Conservation (phyloP, 2,888 invertebrate genomes). For the Cordilura impudica region DNA sequence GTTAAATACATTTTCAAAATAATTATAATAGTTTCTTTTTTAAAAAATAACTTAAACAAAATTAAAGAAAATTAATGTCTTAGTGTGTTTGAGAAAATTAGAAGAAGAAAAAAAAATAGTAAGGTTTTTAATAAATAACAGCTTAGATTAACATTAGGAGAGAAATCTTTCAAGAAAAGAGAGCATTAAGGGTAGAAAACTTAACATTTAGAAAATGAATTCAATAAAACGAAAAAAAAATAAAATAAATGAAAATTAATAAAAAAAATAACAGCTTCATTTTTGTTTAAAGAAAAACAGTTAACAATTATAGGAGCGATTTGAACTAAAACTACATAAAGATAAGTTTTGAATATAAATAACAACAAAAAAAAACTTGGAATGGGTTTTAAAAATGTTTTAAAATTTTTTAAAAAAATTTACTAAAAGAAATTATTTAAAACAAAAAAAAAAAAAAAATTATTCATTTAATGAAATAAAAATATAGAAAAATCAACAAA, state of each 20-base stretch:
- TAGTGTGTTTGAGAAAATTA: neutral
- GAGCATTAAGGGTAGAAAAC: neutral
- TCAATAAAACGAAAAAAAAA: slow-evolving; percentile 7
- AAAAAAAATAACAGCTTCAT: slow-evolving; percentile 36
- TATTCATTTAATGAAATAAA: slow-evolving; percentile 55
- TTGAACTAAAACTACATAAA: slow-evolving; percentile 47
- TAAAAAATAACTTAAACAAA: slow-evolving; percentile 33
- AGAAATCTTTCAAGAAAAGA: slow-evolving; percentile 1
- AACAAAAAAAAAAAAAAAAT: slow-evolving; percentile 38
- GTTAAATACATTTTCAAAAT: slow-evolving; percentile 42
- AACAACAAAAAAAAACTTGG: slow-evolving; percentile 25
- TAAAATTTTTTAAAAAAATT: slow-evolving; percentile 44
- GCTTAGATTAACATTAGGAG: slow-evolving; percentile 46
- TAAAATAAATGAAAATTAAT: neutral
- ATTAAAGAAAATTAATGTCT: slow-evolving; percentile 33
- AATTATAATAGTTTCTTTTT: slow-evolving; percentile 28
- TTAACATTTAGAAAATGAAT: slow-evolving; percentile 10
- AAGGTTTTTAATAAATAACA: slow-evolving; percentile 58
- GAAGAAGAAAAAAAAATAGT: neutral
- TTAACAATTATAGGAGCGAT: slow-evolving; percentile 45
- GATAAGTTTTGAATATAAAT: slow-evolving; percentile 2
- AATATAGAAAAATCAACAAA: slow-evolving; percentile 33
- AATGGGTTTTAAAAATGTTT: slow-evolving; percentile 41
- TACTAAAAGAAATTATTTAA: slow-evolving; percentile 24
- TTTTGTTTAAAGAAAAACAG: slow-evolving; percentile 25